Conservation (phyloP, 2,797 vertebrate genomes). For the Muraenolepis orangiensis region DNA sequence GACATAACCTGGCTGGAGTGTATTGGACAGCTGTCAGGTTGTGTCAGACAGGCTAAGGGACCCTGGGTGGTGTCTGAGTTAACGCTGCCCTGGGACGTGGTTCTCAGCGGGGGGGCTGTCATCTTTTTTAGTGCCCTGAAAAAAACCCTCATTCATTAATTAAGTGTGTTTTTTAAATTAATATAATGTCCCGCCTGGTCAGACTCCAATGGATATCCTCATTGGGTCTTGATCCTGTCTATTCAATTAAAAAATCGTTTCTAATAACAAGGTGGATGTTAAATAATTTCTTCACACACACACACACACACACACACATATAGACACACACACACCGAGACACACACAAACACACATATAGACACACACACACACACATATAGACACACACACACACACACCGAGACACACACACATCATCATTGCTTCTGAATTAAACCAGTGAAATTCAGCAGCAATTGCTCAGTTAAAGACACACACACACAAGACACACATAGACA, state of each 20-base stretch:
- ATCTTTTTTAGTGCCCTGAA: no score
- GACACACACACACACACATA: constrained; percentile 6
- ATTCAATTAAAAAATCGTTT: background rate
- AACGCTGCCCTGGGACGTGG: background rate
- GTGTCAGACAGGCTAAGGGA: constrained; percentile 25
- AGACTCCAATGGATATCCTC: no score
- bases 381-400: constrained; percentile 7
- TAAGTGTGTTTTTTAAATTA: no score
- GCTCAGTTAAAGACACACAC: constrained; percentile 18
- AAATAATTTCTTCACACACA: background rate
- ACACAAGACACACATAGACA: background rate
- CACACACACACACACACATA: constrained; percentile 12
- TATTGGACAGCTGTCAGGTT: constrained; percentile 42
- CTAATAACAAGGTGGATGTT: background rate
- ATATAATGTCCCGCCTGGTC: no score
- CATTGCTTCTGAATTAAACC: constrained; percentile 33
- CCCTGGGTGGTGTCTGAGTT: background rate
- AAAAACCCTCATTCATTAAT: no score
- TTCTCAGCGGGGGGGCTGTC: background rate
- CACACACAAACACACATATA: background rate
- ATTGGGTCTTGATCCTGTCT: background rate
- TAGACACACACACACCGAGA: constrained; percentile 2
- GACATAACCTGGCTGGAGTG: constrained; percentile 11
- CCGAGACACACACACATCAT: background rate
- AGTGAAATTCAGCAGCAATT: constrained; percentile 41